A percentile compares a stretch with the other conserved stretches of the same genome.
phyloP scores from a whole-genome alignment of 2,113 vertebrate genomes.

The Oncorhynchus mykiss region DNA sequence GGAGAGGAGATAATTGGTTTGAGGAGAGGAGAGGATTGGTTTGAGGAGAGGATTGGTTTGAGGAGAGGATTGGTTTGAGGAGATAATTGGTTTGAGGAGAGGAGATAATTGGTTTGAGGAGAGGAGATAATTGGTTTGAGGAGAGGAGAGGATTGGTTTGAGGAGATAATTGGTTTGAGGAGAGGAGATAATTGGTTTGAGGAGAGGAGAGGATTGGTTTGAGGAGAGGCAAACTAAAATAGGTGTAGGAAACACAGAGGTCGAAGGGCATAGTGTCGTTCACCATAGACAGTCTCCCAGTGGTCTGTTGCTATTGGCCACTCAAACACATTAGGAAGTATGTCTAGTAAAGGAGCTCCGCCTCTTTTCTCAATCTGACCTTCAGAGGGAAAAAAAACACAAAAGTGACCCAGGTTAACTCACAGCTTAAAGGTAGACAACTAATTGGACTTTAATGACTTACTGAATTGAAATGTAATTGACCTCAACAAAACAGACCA shows the following conservation, averaged over 20 bases:
- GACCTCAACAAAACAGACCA: not conserved
- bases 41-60: too few relatives aligned
- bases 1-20: too few relatives aligned
- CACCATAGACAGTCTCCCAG: constrained; percentile 84
- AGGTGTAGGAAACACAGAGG: not conserved
- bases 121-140: not conserved
- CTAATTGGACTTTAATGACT: too few relatives aligned
- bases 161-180: not conserved
- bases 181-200: not conserved
- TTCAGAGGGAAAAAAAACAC: constrained; percentile 53
- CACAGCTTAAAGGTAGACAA: too few relatives aligned
- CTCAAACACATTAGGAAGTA: constrained; percentile 80
- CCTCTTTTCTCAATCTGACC: constrained; percentile 84
- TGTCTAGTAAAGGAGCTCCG: constrained; percentile 79
- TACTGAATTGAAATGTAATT: too few relatives aligned
- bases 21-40: too few relatives aligned
- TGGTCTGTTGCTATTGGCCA: constrained; percentile 87
- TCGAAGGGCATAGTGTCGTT: constrained; percentile 2
- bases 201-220: not conserved
- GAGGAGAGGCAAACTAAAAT: not conserved
- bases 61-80: too few relatives aligned
- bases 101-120: not conserved
- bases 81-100: not conserved
- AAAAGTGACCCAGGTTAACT: constrained; percentile 6
- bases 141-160: not conserved